Base-by-base conservation (phyloP, 2,888 invertebrate species). In the Acronicta alni region DNA sequence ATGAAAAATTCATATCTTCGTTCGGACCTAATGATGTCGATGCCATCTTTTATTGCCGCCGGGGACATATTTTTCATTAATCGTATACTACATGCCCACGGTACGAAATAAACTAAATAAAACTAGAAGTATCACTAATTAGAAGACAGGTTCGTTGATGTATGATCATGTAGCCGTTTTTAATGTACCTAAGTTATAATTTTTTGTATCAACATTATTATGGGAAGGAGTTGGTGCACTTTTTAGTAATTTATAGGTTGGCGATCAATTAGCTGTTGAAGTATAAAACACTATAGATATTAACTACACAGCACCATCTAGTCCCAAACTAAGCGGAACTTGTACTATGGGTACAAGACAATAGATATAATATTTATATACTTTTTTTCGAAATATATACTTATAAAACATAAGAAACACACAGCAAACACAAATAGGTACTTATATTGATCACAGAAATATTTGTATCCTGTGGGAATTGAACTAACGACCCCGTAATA, bases 1-100 rank as follows among this genome's bases (percentile, higher is more conserved):
- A 93, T 93, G 93, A 93, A 93, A 93, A 91, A 93, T 93, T 93
- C 93, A 93, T 93, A 90, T 83, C 86, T 82, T 83, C 84, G 83
- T 81, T 77, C 83, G 80, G 80, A 83, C 88, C 91, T 93, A 93
- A 93, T 92, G 92, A 93, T 88, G 90, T 84, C 81, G 88, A 89
- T 88, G 86, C 87, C 89, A 88, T 89, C 88, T 91, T 90, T 92
- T 91, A 92, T 90, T 89, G 88, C 89, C 86, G 79, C 79, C 79
- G 80, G 83, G 84, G 85, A 90, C 88, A 88, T 89, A 90, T 89
- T 87, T 90, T 89, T 91, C 89, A 91, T 89, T 90, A 91, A 91
- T 89, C 86, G 84, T 86, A 85, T 85, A 82, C 79, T 81, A 80
- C 81, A 80, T 81, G 81, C 80, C 79, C 77, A 66, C 60, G 59